Evolutionary conservation across 1,140 invertebrate genomes (phyloP).

Genomic region (Drosophila sulfurigaster): DNA sequence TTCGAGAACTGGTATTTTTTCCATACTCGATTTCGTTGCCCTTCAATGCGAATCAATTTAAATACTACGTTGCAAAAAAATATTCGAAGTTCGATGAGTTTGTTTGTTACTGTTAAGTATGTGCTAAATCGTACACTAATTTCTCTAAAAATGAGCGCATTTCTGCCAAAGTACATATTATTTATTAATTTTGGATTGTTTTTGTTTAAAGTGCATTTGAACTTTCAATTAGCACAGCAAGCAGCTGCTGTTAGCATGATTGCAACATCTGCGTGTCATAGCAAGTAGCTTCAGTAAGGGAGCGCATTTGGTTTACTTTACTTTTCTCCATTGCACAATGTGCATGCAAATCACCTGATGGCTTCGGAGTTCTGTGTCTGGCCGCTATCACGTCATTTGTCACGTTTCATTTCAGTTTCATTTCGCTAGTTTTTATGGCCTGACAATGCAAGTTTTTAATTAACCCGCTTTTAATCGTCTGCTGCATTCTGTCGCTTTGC

Average conservation of each 20-base stretch:
- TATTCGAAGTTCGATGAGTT: neutral
- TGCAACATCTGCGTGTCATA: conserved; percentile 8
- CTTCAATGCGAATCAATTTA: conserved; percentile 6
- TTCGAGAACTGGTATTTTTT: conserved; percentile 19
- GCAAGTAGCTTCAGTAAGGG: neutral
- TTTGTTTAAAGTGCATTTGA: neutral
- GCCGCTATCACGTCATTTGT: conserved; percentile 30
- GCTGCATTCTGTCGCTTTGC: conserved; percentile 43
- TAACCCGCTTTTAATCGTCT: conserved; percentile 43
- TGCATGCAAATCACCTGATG: conserved; percentile 26
- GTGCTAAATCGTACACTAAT: conserved; percentile 2
- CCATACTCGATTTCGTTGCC: conserved; percentile 4
- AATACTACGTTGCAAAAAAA: conserved; percentile 4
- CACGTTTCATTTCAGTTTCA: conserved; percentile 64
- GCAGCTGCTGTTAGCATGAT: neutral
- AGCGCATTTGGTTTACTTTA: neutral
- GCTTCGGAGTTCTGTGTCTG: conserved; percentile 1
- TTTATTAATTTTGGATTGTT: neutral
- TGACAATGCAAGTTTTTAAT: conserved; percentile 49
- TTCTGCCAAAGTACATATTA: neutral
- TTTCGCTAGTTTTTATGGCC: conserved; percentile 33
- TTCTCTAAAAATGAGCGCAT: neutral
- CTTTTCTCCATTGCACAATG: neutral
- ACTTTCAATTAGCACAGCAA: conserved; percentile 10
- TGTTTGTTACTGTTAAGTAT: neutral